These are phyloP conservation scores for Megaceryle maxima DNA, from an alignment of 2,113 vertebrate genomes.

Conservation along the genomic window DNA sequence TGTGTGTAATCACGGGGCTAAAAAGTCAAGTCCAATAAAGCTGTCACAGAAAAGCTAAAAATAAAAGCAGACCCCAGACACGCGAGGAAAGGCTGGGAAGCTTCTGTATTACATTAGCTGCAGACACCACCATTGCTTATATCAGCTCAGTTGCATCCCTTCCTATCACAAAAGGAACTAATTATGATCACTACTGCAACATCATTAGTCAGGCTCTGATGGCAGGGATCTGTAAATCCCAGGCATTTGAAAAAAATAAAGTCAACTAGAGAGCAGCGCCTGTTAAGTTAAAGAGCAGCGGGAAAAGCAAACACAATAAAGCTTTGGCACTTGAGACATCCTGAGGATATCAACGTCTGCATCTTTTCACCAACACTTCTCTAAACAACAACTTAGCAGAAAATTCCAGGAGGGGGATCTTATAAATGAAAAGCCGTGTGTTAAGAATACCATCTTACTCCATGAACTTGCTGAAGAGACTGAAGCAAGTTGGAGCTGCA, in stretches of 20 bases:
- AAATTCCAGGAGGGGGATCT: not conserved
- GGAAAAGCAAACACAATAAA: not conserved
- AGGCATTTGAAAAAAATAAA: not conserved
- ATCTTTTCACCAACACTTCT: not conserved
- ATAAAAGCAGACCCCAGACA: not conserved
- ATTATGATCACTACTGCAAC: not conserved
- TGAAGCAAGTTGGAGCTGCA: not conserved
- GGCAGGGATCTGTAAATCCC: not conserved
- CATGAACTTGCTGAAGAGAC: not conserved
- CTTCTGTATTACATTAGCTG: not conserved
- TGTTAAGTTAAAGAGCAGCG: not conserved
- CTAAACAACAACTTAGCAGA: not conserved
- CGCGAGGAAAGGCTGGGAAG: not conserved
- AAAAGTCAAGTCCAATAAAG: not conserved
- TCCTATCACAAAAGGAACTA: not conserved
- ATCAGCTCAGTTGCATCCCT: not conserved
- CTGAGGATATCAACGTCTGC: not conserved
- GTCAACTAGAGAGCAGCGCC: not conserved
- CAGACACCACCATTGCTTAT: not conserved
- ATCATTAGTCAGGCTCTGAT: not conserved
- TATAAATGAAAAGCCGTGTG: not conserved
- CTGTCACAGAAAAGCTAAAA: not conserved
- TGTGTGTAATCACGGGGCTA: not conserved
- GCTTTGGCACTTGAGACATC: not conserved
- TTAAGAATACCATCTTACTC: not conserved